These are phyloP conservation scores for Xylota segnis DNA, from an alignment of 2,888 invertebrate species.

Conservation along the genomic window DNA sequence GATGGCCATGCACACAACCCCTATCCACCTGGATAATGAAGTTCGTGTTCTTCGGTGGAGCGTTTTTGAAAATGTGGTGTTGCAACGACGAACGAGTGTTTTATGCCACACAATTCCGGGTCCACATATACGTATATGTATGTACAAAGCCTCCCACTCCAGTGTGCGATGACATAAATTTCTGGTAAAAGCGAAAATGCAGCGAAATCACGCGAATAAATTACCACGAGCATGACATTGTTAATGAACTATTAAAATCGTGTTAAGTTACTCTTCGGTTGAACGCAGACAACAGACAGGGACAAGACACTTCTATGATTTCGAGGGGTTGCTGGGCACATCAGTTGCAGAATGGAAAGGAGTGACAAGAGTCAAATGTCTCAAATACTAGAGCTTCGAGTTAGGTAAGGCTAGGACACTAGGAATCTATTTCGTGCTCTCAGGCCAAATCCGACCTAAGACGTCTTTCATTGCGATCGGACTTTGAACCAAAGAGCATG, in stretches of 20 bases:
- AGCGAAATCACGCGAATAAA: conserved; percentile 75
- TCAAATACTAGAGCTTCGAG: no score
- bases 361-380: no score
- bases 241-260: conserved; percentile 76
- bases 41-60: conserved; percentile 53
- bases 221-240: conserved; percentile 74
- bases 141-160: conserved; percentile 28
- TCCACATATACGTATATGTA: no score
- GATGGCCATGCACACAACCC: conserved; percentile 28
- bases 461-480: no score
- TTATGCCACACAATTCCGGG: conserved; percentile 56
- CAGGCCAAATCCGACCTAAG: no score
- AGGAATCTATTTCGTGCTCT: no score
- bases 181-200: conserved; percentile 74
- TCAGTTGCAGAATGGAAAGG: not conserved
- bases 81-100: conserved; percentile 56
- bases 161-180: conserved; percentile 56
- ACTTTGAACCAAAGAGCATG: no score
- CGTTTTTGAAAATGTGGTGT: conserved; percentile 40
- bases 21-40: conserved; percentile 69
- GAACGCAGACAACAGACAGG: conserved; percentile 55
- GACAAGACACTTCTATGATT: conserved; percentile 23
- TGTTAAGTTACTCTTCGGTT: conserved; percentile 67
- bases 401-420: no score
- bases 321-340: not conserved